These are phyloP conservation scores for Eriosoma lanigerum DNA, from an alignment of 1,140 invertebrate species.

Conservation along the genomic window DNA sequence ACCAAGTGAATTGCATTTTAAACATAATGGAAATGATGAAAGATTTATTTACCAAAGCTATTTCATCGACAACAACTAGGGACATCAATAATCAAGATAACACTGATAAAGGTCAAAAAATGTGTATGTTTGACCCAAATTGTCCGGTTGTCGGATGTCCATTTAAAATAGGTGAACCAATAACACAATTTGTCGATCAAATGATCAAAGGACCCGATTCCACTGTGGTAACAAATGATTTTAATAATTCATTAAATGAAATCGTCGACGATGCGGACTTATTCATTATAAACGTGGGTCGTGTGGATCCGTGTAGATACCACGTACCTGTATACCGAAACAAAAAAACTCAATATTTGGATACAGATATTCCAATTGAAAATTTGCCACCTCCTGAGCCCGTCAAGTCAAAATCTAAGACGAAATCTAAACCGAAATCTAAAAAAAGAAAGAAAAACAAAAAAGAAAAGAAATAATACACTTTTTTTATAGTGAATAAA, in stretches of 20 bases:
- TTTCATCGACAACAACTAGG: too few relatives aligned
- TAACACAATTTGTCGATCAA: neutral
- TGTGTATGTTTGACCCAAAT: neutral
- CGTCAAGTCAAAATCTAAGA: too few relatives aligned
- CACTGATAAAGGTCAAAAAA: neutral
- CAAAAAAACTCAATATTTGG: neutral
- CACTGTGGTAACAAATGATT: accelerated
- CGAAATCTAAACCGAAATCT: too few relatives aligned
- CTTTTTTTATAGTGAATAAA: too few relatives aligned
- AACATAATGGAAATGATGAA: too few relatives aligned
- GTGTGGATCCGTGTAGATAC: neutral
- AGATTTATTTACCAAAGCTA: too few relatives aligned
- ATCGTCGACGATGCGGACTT: neutral
- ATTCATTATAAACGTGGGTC: neutral
- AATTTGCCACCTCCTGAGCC: too few relatives aligned
- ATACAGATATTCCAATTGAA: neutral
- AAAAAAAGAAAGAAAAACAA: too few relatives aligned
- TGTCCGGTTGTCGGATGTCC: neutral
- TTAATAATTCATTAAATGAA: neutral
- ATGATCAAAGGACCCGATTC: neutral
- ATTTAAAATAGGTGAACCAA: neutral
- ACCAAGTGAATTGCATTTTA: too few relatives aligned
- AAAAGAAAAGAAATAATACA: too few relatives aligned
- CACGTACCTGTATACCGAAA: neutral
- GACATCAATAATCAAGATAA: too few relatives aligned